A percentile compares a stretch with the other conserved stretches of the same genome.
Conservation (phyloP, 2,113 vertebrate genomes). For the Engystomops pustulosus region DNA sequence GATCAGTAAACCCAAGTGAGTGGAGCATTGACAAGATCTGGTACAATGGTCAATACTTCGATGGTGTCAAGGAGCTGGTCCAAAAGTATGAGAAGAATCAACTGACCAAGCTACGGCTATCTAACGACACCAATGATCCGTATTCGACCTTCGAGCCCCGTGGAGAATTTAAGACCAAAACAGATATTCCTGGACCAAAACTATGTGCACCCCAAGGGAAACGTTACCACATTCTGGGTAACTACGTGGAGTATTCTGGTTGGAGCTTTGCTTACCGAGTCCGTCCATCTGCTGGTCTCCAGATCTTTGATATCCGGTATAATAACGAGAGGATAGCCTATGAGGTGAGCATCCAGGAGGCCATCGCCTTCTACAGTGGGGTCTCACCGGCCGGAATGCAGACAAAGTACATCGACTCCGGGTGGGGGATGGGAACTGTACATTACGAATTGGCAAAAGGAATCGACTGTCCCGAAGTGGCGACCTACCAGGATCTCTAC, state of each 20-base stretch:
- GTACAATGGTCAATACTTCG: constrained; percentile 85
- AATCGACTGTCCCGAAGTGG: constrained; percentile 85
- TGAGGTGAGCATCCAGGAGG: constrained; percentile 90
- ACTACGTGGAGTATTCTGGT: constrained; percentile 81
- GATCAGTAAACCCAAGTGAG: constrained; percentile 68
- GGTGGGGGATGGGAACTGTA: constrained; percentile 86
- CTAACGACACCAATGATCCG: constrained; percentile 54
- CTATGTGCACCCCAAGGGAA: constrained; percentile 80
- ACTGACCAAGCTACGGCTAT: constrained; percentile 68
- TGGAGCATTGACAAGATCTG: constrained; percentile 83
- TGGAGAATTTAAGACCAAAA: constrained; percentile 71
- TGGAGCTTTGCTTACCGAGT: constrained; percentile 89
- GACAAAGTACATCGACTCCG: constrained; percentile 86
- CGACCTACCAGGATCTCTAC: constrained; percentile 81
- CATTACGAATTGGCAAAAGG: constrained; percentile 82
- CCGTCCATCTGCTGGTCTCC: constrained; percentile 83
- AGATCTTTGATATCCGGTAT: constrained; percentile 86
- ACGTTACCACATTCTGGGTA: constrained; percentile 76
- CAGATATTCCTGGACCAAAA: constrained; percentile 72
- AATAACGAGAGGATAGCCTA: constrained; percentile 84
- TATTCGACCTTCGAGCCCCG: constrained; percentile 84
- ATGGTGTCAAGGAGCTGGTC: constrained; percentile 77
- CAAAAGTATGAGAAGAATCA: constrained; percentile 70
- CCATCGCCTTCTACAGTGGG: constrained; percentile 85
- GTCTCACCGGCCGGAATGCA: constrained; percentile 87